Conservation (phyloP, 1,140 invertebrate genomes). For the Hermetia illucens region DNA sequence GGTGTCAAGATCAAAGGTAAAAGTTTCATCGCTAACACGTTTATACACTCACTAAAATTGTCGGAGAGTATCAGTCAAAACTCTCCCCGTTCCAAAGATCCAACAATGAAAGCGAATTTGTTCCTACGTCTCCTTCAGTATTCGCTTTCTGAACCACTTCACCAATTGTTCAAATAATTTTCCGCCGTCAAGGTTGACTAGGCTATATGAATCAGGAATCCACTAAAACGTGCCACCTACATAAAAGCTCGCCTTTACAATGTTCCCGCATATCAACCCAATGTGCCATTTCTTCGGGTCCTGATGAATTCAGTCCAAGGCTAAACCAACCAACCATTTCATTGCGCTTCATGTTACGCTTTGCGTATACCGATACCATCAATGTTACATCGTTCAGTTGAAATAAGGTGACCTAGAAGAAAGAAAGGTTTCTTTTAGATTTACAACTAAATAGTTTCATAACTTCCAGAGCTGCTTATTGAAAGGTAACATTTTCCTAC, state of each 20-base stretch:
- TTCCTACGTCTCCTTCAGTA: no score
- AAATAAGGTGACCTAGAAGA: conserved; percentile 71
- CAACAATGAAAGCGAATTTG: no score
- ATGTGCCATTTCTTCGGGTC: conserved; percentile 81
- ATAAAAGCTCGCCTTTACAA: conserved; percentile 27
- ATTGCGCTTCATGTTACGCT: conserved; percentile 81
- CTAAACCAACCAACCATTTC: conserved; percentile 96
- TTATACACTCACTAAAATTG: no score
- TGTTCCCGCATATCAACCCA: conserved; percentile 79
- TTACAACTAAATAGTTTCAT: background rate
- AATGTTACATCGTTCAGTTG: conserved; percentile 91
- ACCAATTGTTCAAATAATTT: no score
- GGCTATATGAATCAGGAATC: conserved; percentile 32
- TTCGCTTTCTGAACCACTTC: no score
- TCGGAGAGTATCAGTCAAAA: no score
- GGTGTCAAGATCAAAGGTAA: no score
- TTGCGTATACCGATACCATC: conserved; percentile 86
- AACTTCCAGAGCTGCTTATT: background rate
- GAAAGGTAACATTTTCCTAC: no score
- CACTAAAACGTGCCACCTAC: conserved; percentile 58
- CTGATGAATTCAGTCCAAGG: conserved; percentile 78
- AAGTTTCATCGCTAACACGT: no score
- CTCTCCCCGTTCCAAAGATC: no score
- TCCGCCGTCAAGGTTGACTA: conserved; percentile 25
- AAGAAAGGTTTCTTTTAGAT: conserved; percentile 1